Conservation (phyloP, 2,113 vertebrate genomes). For the Gallinago media region DNA sequence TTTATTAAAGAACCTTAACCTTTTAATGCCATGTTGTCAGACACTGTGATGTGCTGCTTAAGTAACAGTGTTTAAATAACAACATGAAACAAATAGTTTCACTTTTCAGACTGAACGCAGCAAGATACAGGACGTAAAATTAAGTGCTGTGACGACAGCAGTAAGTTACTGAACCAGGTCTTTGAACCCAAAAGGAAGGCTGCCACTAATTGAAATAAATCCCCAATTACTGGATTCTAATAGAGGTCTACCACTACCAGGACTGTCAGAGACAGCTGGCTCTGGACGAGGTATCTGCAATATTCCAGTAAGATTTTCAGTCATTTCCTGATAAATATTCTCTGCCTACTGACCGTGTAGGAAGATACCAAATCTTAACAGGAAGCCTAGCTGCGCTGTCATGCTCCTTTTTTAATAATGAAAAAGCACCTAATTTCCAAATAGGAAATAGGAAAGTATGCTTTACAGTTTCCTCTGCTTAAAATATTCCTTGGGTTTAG, state of each 20-base stretch:
- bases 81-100: not conserved
- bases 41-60: not conserved
- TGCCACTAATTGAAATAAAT: not conserved
- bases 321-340: slow-evolving; percentile 34
- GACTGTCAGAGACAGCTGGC: not conserved
- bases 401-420: slow-evolving; percentile 4
- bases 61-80: not conserved
- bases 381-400: slow-evolving; percentile 25
- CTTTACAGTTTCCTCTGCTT: too few species aligned
- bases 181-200: not conserved
- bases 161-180: not conserved
- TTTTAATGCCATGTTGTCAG: not conserved
- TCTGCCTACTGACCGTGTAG: not conserved
- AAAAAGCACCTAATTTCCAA: slow-evolving; percentile 47
- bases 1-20: not conserved
- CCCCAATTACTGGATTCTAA: not conserved
- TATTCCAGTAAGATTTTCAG: slow-evolving; percentile 1
- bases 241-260: not conserved
- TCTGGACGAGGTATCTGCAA: not conserved
- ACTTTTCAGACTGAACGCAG: not conserved
- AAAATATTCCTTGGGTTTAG: too few species aligned
- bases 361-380: slow-evolving; percentile 35
- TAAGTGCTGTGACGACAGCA: not conserved
- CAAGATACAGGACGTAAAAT: not conserved
- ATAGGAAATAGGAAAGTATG: too few species aligned